A percentile compares a stretch with the other conserved stretches of the same genome.
Conservation (phyloP, 2,113 vertebrate species). For the Macquaria australasica region DNA sequence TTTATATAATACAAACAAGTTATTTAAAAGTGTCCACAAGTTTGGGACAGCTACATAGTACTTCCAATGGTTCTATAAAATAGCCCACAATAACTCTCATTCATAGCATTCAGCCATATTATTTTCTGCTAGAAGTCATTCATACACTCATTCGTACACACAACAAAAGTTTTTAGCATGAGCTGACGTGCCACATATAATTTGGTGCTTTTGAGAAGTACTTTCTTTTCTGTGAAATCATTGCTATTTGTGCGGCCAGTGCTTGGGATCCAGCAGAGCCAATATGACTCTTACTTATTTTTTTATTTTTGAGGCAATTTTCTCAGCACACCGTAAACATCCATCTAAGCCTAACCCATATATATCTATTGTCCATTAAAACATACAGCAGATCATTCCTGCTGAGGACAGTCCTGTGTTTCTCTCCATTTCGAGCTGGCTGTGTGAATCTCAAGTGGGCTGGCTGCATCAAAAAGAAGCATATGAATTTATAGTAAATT, state of each 20-base stretch:
- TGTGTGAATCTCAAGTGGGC: neutral
- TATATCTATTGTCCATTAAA: neutral
- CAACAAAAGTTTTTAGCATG: neutral
- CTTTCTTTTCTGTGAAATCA: slow-evolving; percentile 4
- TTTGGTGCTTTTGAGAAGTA: neutral
- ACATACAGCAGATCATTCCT: slow-evolving; percentile 10
- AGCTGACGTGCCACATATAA: neutral
- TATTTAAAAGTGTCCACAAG: neutral
- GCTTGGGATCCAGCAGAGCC: slow-evolving; percentile 9
- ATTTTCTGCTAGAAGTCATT: neutral
- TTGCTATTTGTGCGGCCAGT: neutral
- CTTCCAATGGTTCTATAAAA: neutral
- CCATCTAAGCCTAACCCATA: neutral
- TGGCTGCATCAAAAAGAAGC: slow-evolving; percentile 1
- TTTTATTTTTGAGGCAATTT: neutral
- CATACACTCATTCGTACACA: neutral
- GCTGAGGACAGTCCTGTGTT: neutral
- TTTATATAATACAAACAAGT: neutral
- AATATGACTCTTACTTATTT: neutral
- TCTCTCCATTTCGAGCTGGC: neutral
- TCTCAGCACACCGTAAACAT: neutral
- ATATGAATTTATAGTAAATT: neutral
- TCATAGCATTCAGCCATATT: neutral
- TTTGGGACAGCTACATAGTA: neutral
- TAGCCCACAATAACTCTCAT: neutral